Conservation (phyloP, 2,888 invertebrate genomes). For the Deroplatys truncata region DNA sequence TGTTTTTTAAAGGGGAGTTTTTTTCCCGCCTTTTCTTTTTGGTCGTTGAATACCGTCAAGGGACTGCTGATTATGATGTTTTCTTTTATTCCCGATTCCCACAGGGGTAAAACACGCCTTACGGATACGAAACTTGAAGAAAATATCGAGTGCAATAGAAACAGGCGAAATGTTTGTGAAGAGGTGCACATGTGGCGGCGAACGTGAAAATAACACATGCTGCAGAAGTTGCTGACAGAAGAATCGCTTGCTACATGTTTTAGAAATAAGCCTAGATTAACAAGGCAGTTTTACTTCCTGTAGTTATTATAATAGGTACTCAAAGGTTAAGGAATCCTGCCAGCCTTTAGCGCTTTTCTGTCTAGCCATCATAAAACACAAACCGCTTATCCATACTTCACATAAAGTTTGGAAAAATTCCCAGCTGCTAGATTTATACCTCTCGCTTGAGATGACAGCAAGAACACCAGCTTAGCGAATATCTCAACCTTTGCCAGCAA, state of each 20-base stretch:
- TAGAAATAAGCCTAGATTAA: background rate
- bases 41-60: background rate
- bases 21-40: background rate
- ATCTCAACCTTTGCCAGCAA: background rate
- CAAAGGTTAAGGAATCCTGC: background rate
- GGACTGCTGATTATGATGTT: constrained; percentile 2
- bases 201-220: background rate
- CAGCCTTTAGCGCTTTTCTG: background rate
- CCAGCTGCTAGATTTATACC: background rate
- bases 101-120: background rate
- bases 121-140: background rate
- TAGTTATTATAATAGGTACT: background rate
- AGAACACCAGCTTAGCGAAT: background rate
- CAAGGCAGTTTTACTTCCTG: background rate
- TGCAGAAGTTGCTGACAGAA: background rate
- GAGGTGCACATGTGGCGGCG: background rate
- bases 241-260: background rate
- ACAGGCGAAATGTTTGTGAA: background rate
- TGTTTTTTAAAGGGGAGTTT: background rate
- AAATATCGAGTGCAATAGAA: background rate
- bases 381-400: background rate
- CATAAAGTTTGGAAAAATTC: background rate
- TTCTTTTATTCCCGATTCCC: background rate
- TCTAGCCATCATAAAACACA: background rate
- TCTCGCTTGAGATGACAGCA: background rate